These are phyloP conservation scores for Parascotia fuliginaria DNA, from an alignment of 2,888 invertebrate species.

Conservation along the genomic window DNA sequence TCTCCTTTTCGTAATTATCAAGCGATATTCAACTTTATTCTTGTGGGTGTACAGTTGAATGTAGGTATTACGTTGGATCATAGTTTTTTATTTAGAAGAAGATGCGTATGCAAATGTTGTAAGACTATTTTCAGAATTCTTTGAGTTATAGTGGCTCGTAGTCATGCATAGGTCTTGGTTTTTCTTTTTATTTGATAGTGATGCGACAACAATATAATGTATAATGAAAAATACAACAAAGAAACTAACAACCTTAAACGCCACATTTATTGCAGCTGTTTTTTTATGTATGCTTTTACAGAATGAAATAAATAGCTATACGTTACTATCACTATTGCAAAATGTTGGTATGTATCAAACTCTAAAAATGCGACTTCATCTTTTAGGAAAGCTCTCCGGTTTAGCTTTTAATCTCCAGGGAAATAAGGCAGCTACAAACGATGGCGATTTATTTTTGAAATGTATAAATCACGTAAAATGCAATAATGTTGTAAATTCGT, in stretches of 20 bases:
- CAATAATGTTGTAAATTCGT: conserved; percentile 22
- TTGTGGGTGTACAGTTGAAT: no score
- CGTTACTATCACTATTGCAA: conserved; percentile 11
- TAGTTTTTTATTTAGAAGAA: no score
- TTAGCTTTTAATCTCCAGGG: conserved; percentile 28
- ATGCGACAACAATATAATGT: no score
- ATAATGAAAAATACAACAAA: no score
- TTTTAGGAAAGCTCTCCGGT: conserved; percentile 29
- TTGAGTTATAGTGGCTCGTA: no score
- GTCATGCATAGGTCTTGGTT: no score
- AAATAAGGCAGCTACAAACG: conserved; percentile 33
- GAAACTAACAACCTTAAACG: no score
- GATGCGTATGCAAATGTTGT: no score
- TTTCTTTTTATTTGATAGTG: no score
- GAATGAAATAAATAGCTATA: conserved; percentile 12
- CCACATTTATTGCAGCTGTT: neutral
- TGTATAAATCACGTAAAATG: conserved; percentile 29
- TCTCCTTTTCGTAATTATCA: conserved; percentile 2
- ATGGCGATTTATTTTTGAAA: conserved; percentile 32
- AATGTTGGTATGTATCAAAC: conserved; percentile 16
- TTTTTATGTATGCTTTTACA: neutral
- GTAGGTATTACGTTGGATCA: no score
- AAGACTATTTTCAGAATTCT: no score
- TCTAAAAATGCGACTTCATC: conserved; percentile 21
- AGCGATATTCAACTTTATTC: conserved; percentile 4